Conservation (phyloP, 2,797 vertebrate genomes). For the Loriculus beryllinus region DNA sequence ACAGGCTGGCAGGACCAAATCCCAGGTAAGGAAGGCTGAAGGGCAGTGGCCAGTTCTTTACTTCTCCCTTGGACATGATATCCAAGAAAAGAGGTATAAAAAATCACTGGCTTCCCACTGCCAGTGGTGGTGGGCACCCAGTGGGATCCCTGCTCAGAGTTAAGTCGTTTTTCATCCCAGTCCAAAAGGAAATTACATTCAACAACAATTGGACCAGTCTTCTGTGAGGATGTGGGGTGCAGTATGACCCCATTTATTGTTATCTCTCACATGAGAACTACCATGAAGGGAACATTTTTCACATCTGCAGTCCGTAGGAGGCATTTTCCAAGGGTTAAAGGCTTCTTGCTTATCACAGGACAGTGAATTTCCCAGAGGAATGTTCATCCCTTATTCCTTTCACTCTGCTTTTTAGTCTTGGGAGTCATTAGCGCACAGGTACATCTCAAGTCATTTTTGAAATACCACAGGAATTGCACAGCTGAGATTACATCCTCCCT, state of each 20-base stretch:
- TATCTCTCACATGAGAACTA: background rate
- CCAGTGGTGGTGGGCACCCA: background rate
- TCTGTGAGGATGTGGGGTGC: background rate
- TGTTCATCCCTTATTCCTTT: background rate
- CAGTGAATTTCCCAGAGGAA: slow-evolving; percentile 27
- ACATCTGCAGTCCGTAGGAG: background rate
- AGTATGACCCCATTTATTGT: background rate
- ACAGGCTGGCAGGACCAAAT: background rate
- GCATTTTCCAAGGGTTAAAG: background rate
- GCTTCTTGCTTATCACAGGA: background rate
- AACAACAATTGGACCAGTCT: background rate
- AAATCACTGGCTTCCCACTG: background rate
- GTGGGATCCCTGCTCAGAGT: background rate
- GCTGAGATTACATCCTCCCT: background rate
- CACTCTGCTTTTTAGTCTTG: background rate
- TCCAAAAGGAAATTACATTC: background rate
- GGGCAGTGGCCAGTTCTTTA: background rate
- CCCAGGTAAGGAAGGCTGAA: background rate
- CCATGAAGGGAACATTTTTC: background rate
- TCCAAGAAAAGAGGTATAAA: background rate
- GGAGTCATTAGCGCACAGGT: slow-evolving; percentile 17
- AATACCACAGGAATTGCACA: slow-evolving; percentile 31
- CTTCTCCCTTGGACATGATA: background rate
- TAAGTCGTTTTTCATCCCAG: background rate
- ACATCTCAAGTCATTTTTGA: slow-evolving; percentile 6